These are phyloP conservation scores for Steinernema feltiae DNA, from an alignment of 1,140 invertebrate genomes.

Conservation along the genomic window DNA sequence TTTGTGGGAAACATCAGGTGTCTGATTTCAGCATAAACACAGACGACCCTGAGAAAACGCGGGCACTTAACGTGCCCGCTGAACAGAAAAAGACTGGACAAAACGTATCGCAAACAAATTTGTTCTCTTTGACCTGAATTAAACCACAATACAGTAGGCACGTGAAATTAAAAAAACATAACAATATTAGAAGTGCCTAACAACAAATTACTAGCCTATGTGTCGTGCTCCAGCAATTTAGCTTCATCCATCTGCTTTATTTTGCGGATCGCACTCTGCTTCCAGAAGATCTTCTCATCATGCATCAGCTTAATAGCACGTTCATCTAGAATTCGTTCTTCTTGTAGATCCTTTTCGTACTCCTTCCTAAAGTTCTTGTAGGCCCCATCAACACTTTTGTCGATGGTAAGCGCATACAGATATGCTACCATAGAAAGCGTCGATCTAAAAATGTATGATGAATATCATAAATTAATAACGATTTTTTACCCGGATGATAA, in stretches of 20 bases:
- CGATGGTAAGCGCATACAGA: not conserved
- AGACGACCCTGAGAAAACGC: too few relatives aligned
- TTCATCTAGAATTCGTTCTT: not conserved
- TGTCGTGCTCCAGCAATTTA: not conserved
- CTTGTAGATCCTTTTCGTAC: not conserved
- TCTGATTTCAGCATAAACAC: too few relatives aligned
- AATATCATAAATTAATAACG: not conserved
- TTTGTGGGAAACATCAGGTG: too few relatives aligned
- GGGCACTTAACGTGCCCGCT: too few relatives aligned
- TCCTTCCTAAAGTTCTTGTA: not conserved
- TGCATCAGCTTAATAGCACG: not conserved
- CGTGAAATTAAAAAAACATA: not conserved
- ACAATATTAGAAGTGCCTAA: not conserved
- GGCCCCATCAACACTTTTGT: not conserved
- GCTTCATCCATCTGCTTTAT: not conserved
- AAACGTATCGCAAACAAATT: not conserved
- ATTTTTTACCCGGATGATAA: not conserved
- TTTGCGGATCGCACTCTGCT: not conserved
- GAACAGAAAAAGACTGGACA: too few relatives aligned
- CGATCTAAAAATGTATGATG: not conserved
- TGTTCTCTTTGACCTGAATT: not conserved
- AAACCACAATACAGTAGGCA: not conserved
- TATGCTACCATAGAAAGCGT: not conserved
- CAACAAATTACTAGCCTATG: not conserved
- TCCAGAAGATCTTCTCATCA: slow-evolving; percentile 1